Conservation (phyloP, 2,797 vertebrate species). For the Cyclopterus lumpus region DNA sequence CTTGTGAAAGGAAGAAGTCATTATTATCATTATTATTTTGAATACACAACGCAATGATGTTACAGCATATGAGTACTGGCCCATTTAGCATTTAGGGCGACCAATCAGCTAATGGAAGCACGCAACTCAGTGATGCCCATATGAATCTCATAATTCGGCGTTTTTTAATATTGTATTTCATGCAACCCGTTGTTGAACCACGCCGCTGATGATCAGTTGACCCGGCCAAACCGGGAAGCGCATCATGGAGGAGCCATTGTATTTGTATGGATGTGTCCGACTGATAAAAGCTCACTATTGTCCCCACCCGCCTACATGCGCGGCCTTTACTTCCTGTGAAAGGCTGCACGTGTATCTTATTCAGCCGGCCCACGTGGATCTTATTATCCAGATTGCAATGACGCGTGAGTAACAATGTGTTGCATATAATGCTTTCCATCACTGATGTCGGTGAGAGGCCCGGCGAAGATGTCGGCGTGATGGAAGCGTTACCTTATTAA, state of each 20-base stretch:
- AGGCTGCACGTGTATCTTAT: not conserved
- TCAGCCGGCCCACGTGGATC: not conserved
- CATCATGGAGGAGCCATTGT: slow-evolving; percentile 1
- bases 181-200: slow-evolving; percentile 9
- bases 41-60: slow-evolving; percentile 55
- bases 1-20: slow-evolving; percentile 54
- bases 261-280: not conserved
- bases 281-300: slow-evolving; percentile 1
- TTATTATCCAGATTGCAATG: slow-evolving; percentile 11
- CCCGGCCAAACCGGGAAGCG: slow-evolving; percentile 22
- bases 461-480: slow-evolving; percentile 9
- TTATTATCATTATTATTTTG: slow-evolving; percentile 55
- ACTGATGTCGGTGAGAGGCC: slow-evolving; percentile 22
- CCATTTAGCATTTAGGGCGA: slow-evolving; percentile 61
- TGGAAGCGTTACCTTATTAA: slow-evolving; percentile 19
- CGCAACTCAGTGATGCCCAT: slow-evolving; percentile 1
- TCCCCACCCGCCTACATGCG: not conserved
- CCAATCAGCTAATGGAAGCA: slow-evolving; percentile 39
- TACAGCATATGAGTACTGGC: slow-evolving; percentile 40
- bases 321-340: slow-evolving; percentile 14
- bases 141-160: slow-evolving; percentile 26
- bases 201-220: slow-evolving; percentile 24
- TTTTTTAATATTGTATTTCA: slow-evolving; percentile 42
- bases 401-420: slow-evolving; percentile 5
- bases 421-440: slow-evolving; percentile 16